Conservation (phyloP, 2,888 invertebrate species). For the Cephus sareptanus region DNA sequence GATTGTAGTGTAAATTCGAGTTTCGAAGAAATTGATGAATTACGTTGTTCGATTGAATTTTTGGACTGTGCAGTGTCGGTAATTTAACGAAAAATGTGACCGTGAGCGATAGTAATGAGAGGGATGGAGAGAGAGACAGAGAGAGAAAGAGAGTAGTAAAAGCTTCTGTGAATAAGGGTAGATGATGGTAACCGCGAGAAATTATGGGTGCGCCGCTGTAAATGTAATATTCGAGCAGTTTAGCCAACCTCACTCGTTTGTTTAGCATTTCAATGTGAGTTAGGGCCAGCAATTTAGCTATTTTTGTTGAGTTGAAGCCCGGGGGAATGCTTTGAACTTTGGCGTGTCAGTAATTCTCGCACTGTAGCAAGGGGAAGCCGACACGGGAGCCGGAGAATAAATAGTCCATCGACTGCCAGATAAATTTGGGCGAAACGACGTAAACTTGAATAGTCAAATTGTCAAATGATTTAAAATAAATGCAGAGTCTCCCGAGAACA, state of each 20-base stretch:
- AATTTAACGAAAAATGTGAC: not conserved
- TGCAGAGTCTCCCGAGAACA: not conserved
- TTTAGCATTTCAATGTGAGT: conserved; percentile 23
- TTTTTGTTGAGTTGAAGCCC: conserved; percentile 33
- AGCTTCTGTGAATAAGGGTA: not conserved
- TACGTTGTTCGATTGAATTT: no score
- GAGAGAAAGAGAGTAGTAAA: not conserved
- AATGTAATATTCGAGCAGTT: conserved; percentile 16
- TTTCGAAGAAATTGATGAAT: no score
- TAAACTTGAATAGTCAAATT: not conserved
- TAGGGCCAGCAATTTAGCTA: conserved; percentile 36
- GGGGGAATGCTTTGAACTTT: conserved; percentile 46
- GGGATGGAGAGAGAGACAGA: no score
- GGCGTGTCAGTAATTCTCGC: conserved; percentile 45
- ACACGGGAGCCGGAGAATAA: not conserved
- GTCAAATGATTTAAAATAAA: no score
- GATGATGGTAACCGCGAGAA: conserved; percentile 1
- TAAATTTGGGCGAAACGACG: not conserved
- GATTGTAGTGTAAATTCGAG: no score
- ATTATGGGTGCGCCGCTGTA: conserved; percentile 13
- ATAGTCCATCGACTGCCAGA: conserved; percentile 2
- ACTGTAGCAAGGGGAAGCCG: conserved; percentile 25
- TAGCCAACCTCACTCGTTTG: conserved; percentile 19
- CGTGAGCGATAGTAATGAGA: not conserved
- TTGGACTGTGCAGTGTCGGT: no score